Conservation (phyloP, 2,113 vertebrate genomes). For the Apeltes quadracus region DNA sequence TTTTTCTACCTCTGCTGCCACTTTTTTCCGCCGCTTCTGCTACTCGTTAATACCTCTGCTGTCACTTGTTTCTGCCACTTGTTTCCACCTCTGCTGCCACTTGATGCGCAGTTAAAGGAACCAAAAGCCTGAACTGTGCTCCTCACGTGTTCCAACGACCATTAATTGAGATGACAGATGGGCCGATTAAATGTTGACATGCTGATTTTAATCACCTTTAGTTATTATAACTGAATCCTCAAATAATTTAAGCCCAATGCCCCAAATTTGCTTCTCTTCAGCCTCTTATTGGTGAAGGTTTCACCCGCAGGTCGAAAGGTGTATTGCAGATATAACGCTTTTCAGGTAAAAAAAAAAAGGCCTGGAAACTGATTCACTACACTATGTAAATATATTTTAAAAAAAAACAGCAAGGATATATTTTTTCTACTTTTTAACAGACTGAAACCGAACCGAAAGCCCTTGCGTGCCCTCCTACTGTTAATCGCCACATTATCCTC, state of each 20-base stretch:
- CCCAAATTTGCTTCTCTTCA: neutral
- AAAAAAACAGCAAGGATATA: neutral
- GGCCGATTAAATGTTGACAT: neutral
- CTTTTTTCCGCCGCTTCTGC: no score
- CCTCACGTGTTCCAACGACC: constrained; percentile 27
- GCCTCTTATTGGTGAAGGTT: neutral
- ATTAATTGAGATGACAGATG: constrained; percentile 6
- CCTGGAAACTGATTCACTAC: neutral
- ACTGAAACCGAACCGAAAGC: constrained; percentile 26
- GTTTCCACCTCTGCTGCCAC: no score
- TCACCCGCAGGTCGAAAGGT: neutral
- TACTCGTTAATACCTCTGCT: no score
- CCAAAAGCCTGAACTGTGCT: constrained; percentile 32
- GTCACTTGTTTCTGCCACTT: no score
- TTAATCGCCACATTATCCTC: constrained; percentile 50
- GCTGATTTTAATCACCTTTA: neutral
- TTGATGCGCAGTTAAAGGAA: constrained; percentile 49
- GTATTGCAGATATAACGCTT: neutral
- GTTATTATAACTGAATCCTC: neutral
- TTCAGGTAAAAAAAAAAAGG: neutral
- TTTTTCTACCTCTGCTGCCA: no score
- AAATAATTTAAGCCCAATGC: neutral
- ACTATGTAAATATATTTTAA: neutral
- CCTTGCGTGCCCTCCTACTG: constrained; percentile 22
- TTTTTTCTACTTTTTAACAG: neutral